These are phyloP conservation scores for Ostrea edulis DNA, from an alignment of 1,140 invertebrate species.

Conservation along the genomic window DNA sequence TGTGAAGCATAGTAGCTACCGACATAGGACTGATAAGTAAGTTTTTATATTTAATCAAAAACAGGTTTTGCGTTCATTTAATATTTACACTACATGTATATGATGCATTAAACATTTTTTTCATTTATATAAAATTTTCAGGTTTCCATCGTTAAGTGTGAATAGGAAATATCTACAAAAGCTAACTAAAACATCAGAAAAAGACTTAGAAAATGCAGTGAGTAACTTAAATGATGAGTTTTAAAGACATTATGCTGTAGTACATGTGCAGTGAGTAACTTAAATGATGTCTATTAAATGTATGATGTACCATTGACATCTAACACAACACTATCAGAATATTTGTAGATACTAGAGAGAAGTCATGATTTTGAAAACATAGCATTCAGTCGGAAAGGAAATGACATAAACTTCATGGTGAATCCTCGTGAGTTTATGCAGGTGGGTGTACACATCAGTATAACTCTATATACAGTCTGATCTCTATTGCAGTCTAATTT, in stretches of 20 bases:
- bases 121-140: neutral
- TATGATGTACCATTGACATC: no score
- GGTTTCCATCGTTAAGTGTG: neutral
- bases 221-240: neutral
- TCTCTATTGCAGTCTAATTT: neutral
- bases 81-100: no score
- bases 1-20: neutral
- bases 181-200: neutral
- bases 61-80: no score
- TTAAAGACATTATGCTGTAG: neutral
- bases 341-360: neutral
- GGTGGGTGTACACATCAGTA: neutral
- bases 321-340: no score
- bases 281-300: no score
- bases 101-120: neutral
- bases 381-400: neutral
- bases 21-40: neutral
- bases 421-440: constrained; percentile 19
- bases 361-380: neutral
- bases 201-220: neutral
- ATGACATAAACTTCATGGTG: constrained; percentile 2
- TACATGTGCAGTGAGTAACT: no score
- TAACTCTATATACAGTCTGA: neutral
- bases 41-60: neutral
- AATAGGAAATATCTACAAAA: neutral